Evolutionary conservation across 2,113 vertebrate genomes (phyloP).

Genomic region (Trogon surrucura): DNA sequence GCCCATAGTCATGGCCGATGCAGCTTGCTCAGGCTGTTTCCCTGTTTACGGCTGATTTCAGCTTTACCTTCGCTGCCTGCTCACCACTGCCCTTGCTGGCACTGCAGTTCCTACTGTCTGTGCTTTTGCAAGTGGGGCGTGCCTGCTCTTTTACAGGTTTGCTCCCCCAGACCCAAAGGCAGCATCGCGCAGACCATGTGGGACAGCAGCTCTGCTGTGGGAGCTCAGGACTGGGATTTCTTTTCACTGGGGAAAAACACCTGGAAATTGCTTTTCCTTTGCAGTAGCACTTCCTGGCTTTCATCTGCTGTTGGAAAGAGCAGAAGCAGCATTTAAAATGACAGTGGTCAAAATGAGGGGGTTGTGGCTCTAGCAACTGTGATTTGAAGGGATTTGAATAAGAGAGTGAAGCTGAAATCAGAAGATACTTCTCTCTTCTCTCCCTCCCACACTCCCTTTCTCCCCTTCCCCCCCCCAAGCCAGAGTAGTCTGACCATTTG

Average conservation of each 20-base stretch:
- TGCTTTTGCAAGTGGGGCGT: background rate
- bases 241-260: background rate
- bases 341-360: background rate
- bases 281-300: background rate
- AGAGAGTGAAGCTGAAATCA: background rate
- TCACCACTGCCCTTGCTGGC: background rate
- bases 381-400: background rate
- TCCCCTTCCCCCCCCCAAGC: no score
- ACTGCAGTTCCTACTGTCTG: background rate
- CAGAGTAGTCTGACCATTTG: background rate
- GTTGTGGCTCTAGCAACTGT: background rate
- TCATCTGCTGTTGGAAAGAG: background rate
- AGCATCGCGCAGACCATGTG: rapidly evolving
- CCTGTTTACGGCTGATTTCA: background rate
- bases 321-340: background rate
- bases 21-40: background rate
- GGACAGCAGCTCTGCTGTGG: background rate
- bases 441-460: background rate
- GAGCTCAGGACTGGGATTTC: background rate
- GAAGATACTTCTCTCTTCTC: background rate
- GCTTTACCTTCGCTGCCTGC: background rate
- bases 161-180: background rate
- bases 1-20: background rate
- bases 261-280: background rate
- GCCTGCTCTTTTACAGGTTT: background rate